phyloP scores from a whole-genome alignment of 2,113 vertebrate species.

The Rallus limicola region DNA sequence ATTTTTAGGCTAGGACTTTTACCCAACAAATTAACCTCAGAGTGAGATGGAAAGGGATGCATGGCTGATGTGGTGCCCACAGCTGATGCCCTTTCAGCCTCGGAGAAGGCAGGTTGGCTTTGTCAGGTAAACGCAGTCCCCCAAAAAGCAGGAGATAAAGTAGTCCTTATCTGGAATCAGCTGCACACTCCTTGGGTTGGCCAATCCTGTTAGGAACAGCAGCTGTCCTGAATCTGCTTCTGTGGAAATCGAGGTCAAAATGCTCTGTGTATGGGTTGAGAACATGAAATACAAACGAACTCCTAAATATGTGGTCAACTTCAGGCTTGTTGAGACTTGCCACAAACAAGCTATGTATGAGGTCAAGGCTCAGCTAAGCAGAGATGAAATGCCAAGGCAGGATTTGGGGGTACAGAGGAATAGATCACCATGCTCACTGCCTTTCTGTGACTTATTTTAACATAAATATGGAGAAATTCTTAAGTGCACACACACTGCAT shows the following conservation, averaged over 20 bases:
- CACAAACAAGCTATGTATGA: background rate
- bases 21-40: background rate
- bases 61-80: background rate
- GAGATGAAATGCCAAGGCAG: background rate
- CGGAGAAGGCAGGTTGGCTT: background rate
- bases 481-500: fast-evolving
- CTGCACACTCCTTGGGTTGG: fast-evolving
- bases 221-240: background rate
- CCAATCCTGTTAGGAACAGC: background rate
- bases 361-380: background rate
- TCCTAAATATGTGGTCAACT: background rate
- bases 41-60: background rate
- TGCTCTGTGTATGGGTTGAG: background rate
- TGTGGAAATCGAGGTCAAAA: background rate
- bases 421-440: background rate
- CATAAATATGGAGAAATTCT: background rate
- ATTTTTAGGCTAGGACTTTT: background rate
- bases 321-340: background rate
- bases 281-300: background rate
- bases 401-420: background rate
- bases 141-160: background rate
- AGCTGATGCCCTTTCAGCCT: background rate
- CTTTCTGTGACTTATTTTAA: background rate
- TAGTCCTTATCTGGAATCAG: background rate
- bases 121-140: background rate